These are phyloP conservation scores for Prochilodus magdalenae DNA, from an alignment of 2,113 vertebrate species.

Conservation along the genomic window DNA sequence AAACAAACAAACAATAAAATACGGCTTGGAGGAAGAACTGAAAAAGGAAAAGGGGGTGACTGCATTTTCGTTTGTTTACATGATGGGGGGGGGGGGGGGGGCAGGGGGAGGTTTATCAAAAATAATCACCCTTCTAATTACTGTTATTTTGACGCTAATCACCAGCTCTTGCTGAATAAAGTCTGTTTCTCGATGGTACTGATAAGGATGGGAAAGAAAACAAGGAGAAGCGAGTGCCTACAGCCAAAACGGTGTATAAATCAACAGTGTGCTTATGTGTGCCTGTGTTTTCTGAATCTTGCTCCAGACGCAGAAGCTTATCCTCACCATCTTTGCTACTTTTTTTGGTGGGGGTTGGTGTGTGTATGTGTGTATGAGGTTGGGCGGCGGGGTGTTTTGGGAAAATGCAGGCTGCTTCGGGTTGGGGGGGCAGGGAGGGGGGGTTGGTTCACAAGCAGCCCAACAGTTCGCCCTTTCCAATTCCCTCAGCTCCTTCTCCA, in stretches of 20 bases:
- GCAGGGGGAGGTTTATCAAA: slow-evolving; percentile 40
- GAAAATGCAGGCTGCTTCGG: slow-evolving; percentile 60
- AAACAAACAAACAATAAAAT: slow-evolving; percentile 53
- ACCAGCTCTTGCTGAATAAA: slow-evolving; percentile 33
- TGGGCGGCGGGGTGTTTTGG: slow-evolving; percentile 35
- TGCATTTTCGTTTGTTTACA: slow-evolving; percentile 33
- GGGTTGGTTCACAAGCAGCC: slow-evolving; percentile 75
- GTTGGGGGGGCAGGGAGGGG: slow-evolving; percentile 50
- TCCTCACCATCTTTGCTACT: slow-evolving; percentile 71
- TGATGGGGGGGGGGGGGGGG: too few relatives aligned
- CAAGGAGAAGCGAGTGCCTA: slow-evolving; percentile 51
- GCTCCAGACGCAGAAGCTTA: slow-evolving; percentile 66
- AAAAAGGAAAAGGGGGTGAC: slow-evolving; percentile 55
- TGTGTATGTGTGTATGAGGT: not conserved
- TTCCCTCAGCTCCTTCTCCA: slow-evolving; percentile 81
- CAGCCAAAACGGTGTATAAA: slow-evolving; percentile 66
- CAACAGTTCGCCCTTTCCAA: slow-evolving; percentile 68
- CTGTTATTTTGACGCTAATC: slow-evolving; percentile 55
- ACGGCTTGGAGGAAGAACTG: slow-evolving; percentile 55
- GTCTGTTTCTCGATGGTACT: slow-evolving; percentile 52
- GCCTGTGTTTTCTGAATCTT: slow-evolving; percentile 50
- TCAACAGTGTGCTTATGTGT: slow-evolving; percentile 65
- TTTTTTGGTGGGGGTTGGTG: slow-evolving; percentile 60
- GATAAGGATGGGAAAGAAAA: slow-evolving; percentile 60
- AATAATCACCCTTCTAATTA: slow-evolving; percentile 57